Conservation (phyloP, 2,113 vertebrate genomes). For the Paedocypris sp. region DNA sequence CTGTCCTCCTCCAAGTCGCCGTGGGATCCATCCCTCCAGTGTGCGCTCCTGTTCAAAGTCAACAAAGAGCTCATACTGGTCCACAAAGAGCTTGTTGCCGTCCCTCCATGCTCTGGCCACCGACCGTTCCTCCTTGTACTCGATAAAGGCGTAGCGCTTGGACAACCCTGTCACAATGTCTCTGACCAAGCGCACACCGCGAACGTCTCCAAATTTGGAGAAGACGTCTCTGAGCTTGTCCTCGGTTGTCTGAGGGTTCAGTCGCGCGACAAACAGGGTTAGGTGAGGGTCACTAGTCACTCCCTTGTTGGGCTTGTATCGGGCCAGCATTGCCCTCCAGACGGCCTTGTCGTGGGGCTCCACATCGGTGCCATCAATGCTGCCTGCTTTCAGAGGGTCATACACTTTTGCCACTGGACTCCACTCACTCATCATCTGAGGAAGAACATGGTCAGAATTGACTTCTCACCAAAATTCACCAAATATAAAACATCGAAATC, state of each 20-base stretch:
- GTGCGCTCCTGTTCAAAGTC: constrained; percentile 86
- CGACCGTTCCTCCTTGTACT: constrained; percentile 82
- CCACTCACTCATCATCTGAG: constrained; percentile 76
- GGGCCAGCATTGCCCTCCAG: constrained; percentile 82
- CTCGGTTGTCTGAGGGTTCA: constrained; percentile 83
- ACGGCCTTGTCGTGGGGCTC: constrained; percentile 89
- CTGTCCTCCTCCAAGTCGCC: constrained; percentile 82
- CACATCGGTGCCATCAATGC: constrained; percentile 89
- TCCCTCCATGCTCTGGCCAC: constrained; percentile 78
- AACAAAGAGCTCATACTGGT: constrained; percentile 84
- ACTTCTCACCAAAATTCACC: too few relatives aligned
- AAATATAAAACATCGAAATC: too few relatives aligned
- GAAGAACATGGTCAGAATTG: too few relatives aligned
- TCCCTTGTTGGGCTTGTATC: constrained; percentile 79
- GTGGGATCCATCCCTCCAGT: constrained; percentile 84
- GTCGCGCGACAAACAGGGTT: constrained; percentile 78
- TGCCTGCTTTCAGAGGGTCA: constrained; percentile 87
- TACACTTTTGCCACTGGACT: constrained; percentile 82
- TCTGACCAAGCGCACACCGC: constrained; percentile 75
- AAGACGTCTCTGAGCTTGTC: constrained; percentile 79
- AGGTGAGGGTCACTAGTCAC: constrained; percentile 80
- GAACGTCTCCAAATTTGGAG: constrained; percentile 83
- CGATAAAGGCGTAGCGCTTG: constrained; percentile 83
- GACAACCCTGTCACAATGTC: constrained; percentile 90
- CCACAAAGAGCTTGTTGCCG: constrained; percentile 80